Evolutionary conservation across 1,140 invertebrate genomes (phyloP).

Genomic region (Coelopa frigida): DNA sequence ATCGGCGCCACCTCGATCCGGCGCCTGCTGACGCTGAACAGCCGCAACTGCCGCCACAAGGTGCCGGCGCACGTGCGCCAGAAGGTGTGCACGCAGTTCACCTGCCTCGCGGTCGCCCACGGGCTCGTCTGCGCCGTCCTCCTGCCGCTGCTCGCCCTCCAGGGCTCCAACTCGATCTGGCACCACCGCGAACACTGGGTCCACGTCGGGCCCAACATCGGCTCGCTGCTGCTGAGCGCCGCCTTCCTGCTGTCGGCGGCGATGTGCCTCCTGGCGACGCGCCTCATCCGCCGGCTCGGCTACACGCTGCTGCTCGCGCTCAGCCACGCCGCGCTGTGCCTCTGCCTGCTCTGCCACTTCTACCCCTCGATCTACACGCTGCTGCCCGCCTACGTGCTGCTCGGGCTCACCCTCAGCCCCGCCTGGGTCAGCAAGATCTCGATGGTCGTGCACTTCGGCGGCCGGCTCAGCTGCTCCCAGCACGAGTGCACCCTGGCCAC

Average conservation of each 20-base stretch:
- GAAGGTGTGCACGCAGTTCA: slow-evolving; percentile 50
- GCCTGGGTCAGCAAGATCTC: slow-evolving; percentile 50
- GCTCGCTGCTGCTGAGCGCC: slow-evolving; percentile 50
- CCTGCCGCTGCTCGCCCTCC: slow-evolving; percentile 54
- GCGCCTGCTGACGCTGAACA: slow-evolving; percentile 54
- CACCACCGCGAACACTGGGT: slow-evolving; percentile 40
- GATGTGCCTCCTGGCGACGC: slow-evolving; percentile 49
- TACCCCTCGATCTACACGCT: slow-evolving; percentile 56
- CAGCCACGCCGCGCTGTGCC: slow-evolving; percentile 47
- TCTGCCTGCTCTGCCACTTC: slow-evolving; percentile 54
- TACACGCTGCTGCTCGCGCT: slow-evolving; percentile 48
- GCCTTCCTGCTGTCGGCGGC: slow-evolving; percentile 50
- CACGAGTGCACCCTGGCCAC: slow-evolving; percentile 23
- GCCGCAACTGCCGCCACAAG: slow-evolving; percentile 47
- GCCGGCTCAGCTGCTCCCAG: slow-evolving; percentile 51
- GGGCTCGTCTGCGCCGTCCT: slow-evolving; percentile 53
- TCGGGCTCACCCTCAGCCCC: slow-evolving; percentile 51
- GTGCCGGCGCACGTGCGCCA: slow-evolving; percentile 49
- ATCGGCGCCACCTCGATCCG: slow-evolving; percentile 59
- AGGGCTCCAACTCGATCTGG: slow-evolving; percentile 49
- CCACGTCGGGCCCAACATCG: slow-evolving; percentile 44
- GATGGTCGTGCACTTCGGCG: slow-evolving; percentile 53
- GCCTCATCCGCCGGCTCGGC: slow-evolving; percentile 50
- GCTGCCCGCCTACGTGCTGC: slow-evolving; percentile 51
- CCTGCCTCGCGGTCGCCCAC: slow-evolving; percentile 52